Percentiles rank a stretch among this genome's conserved stretches.
phyloP scores from a whole-genome alignment of 2,113 vertebrate genomes.

The Parus major region DNA sequence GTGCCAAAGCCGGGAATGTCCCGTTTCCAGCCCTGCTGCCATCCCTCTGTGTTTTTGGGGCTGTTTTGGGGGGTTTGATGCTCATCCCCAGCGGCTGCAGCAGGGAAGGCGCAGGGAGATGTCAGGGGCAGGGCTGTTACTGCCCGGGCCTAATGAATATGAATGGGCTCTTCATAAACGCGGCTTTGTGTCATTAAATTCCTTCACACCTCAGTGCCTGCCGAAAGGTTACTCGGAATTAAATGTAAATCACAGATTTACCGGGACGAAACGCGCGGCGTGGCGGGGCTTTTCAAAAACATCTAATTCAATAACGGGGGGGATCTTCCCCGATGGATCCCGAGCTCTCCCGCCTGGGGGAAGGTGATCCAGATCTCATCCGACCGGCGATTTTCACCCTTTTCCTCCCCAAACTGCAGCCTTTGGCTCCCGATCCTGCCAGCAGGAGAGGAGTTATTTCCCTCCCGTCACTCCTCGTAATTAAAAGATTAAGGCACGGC shows the following conservation, averaged over 20 bases:
- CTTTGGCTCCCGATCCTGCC: background rate
- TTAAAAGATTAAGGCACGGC: background rate
- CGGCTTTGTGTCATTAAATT: conserved; percentile 77
- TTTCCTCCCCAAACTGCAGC: background rate
- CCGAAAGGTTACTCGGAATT: conserved; percentile 81
- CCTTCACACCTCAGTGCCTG: conserved; percentile 81
- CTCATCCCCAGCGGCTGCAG: conserved; percentile 39
- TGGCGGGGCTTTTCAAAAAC: conserved; percentile 70
- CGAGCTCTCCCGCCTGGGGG: rapidly evolving
- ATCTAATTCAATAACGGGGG: conserved; percentile 44
- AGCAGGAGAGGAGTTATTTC: background rate
- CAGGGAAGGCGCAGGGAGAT: conserved; percentile 47
- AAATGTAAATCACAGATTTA: conserved; percentile 91
- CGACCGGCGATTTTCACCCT: background rate
- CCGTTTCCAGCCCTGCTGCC: background rate
- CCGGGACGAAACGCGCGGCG: conserved; percentile 71
- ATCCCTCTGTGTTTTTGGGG: rapidly evolving
- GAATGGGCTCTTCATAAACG: conserved; percentile 80
- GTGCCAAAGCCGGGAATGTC: background rate
- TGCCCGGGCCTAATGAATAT: conserved; percentile 82
- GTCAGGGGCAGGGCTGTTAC: conserved; percentile 70
- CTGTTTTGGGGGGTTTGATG: rapidly evolving
- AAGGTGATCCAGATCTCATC: background rate
- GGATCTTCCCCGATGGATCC: background rate
- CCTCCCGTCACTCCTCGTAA: background rate